Base-by-base conservation (phyloP, 1,140 invertebrate species). In the Probaryconus sp. region DNA sequence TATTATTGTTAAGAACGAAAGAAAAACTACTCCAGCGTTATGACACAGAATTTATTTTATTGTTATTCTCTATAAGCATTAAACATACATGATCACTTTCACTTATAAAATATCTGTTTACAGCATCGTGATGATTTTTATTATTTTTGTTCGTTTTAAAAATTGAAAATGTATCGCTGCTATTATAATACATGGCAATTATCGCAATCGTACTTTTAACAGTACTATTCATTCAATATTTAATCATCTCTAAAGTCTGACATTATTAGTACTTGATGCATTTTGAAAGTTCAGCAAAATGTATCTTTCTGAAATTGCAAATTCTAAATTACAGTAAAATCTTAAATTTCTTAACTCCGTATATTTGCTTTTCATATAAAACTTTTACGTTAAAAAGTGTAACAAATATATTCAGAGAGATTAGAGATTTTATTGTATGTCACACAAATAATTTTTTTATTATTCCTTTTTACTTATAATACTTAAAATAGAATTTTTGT, bases 41-140 rank as follows among this genome's bases (percentile, higher is more conserved):
- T 84, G 81, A 86, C 82, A 85, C 79, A 84, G 71, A 84, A 79
- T 81, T 81, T 81, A n/a, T n/a, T n/a, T n/a, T n/a, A 81, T 85
- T 85, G 79, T 79, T 84, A 60, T 17, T 18, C 71, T 70, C 76
- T 81, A 77, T 77, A 86, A 85, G 83, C 80, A 81, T 72, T 77
- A 77, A 81, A 84, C 71, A 71, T 85, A 81, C 79, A 87, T 68
- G 72, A 79, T 81, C 76, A 79, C 75, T 81, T 82, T 85, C 77
- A 79, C 77, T 85, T 84, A 83, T 78, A 85, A 85, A 85, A 83
- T 85, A 84, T 83, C 65, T 80, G 77, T 79, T 53, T 61, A 40
- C 56, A 48, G 78, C 78, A 58, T 71, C 73, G 38, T 77, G 75
- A 33, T 74, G 43, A 33, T 43, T 67, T 40, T 58, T 11, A n/a